Conservation (phyloP, 2,888 invertebrate species). For the Drosophila sordidapex region DNA sequence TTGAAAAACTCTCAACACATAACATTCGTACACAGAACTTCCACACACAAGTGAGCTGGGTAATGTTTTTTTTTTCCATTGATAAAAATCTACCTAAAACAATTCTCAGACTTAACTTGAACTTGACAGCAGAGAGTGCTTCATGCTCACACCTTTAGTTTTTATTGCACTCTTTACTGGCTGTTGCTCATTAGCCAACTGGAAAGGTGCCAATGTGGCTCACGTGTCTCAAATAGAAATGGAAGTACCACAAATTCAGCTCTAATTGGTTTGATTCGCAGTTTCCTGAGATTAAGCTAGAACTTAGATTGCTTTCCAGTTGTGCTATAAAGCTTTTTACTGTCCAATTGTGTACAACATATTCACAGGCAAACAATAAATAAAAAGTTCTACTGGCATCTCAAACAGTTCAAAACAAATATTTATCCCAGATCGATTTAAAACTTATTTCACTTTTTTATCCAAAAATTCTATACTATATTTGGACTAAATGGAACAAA, state of each 20-base stretch:
- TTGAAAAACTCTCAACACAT: constrained; percentile 32
- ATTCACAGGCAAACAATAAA: constrained; percentile 10
- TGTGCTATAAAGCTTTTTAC: constrained; percentile 23
- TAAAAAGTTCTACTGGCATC: background rate
- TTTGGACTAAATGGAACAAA: background rate
- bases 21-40: constrained; percentile 13
- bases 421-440: background rate
- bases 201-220: constrained; percentile 44
- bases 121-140: constrained; percentile 66
- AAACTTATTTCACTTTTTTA: background rate
- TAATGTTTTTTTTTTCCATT: constrained; percentile 1
- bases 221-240: constrained; percentile 27
- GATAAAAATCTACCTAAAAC: constrained; percentile 61
- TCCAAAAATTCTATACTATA: constrained; percentile 5
- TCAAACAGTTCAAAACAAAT: background rate
- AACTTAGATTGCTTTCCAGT: constrained; percentile 17
- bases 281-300: constrained; percentile 18
- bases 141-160: constrained; percentile 59
- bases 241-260: constrained; percentile 13
- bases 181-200: constrained; percentile 51
- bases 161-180: constrained; percentile 44
- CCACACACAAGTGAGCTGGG: constrained; percentile 16
- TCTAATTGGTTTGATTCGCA: constrained; percentile 50
- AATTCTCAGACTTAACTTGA: constrained; percentile 71
- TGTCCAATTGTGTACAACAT: constrained; percentile 22